Conservation (phyloP, 1,140 invertebrate genomes). For the Brachionus asplanchnoidis region DNA sequence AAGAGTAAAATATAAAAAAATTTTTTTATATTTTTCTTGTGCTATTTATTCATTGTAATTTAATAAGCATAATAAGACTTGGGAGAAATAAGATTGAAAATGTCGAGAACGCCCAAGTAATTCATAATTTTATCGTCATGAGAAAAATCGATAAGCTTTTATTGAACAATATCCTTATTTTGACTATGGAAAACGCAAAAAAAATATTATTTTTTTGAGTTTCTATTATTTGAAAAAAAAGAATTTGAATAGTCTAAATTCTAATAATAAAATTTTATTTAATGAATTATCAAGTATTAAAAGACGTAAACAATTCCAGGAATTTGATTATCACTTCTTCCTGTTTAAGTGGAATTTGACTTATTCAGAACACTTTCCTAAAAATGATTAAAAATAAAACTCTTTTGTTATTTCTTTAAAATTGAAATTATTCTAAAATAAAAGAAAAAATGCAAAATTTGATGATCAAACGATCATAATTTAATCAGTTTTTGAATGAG, state of each 20-base stretch:
- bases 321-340: neutral
- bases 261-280: neutral
- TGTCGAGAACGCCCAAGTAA: neutral
- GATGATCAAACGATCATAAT: no score
- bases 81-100: neutral
- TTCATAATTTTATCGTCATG: neutral
- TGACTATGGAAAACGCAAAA: neutral
- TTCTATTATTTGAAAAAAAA: neutral
- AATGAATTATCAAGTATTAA: neutral
- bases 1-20: neutral
- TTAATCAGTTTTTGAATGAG: no score
- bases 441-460: no score
- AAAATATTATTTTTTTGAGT: neutral
- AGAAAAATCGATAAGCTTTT: neutral
- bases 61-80: constrained; percentile 4
- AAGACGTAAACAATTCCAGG: neutral
- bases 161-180: neutral
- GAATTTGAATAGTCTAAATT: neutral
- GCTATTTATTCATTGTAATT: neutral
- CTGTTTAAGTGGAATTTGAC: neutral
- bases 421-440: no score
- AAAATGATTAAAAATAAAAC: neutral
- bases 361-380: no score
- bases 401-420: no score
- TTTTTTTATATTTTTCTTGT: neutral